Percentiles rank a stretch among this genome's conserved stretches.
These are phyloP conservation scores for Tragelaphus imberbis DNA, from an alignment of 2,113 vertebrate genomes.

Conservation along the genomic window DNA sequence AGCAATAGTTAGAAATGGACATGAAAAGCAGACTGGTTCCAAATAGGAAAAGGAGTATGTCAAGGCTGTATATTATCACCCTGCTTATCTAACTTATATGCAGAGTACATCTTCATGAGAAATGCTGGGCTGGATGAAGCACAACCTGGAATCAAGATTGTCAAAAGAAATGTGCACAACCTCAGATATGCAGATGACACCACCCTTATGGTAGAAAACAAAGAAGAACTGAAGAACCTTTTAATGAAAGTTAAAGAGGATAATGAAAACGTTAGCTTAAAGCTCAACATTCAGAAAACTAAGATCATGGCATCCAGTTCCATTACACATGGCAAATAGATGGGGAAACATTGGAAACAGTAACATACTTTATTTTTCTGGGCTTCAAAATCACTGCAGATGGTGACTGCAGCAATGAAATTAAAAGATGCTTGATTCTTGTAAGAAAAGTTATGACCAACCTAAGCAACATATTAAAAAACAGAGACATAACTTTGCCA, in stretches of 20 bases:
- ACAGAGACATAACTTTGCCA: no score
- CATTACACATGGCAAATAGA: background rate
- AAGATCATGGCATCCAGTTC: background rate
- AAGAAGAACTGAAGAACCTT: background rate
- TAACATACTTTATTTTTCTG: no score
- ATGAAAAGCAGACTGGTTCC: background rate
- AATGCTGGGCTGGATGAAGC: background rate
- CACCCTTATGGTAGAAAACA: background rate
- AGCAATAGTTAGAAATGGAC: background rate
- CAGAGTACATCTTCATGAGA: background rate
- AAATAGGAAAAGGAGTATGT: background rate
- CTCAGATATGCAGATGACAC: background rate
- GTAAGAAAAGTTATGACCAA: no score
- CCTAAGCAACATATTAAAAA: no score
- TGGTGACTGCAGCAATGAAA: no score
- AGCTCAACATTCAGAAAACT: background rate
- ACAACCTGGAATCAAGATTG: background rate
- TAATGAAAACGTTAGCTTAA: background rate
- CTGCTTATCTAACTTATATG: background rate
- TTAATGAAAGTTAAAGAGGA: background rate
- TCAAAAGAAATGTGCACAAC: background rate
- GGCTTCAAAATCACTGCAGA: no score
- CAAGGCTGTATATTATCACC: background rate
- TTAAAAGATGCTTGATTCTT: no score
- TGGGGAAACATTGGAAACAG: no score